Conservation (phyloP, 2,888 invertebrate species). For the Hemaris fuciformis region DNA sequence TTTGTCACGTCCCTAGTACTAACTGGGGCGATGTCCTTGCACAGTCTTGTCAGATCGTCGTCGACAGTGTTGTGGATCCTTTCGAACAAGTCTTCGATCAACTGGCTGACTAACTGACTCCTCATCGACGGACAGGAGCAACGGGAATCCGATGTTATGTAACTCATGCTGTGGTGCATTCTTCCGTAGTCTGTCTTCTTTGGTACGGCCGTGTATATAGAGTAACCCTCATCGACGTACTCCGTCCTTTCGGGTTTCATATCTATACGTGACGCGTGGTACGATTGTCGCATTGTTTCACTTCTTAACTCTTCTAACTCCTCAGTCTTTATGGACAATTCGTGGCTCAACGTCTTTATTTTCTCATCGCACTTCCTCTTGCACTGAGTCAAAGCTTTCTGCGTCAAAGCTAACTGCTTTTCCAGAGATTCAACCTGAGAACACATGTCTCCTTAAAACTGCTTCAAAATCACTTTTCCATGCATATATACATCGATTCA, state of each 20-base stretch:
- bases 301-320: constrained; percentile 75
- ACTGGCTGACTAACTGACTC: constrained; percentile 71
- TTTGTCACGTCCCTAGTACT: constrained; percentile 56
- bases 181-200: constrained; percentile 72
- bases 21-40: constrained; percentile 59
- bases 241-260: constrained; percentile 72
- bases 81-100: constrained; percentile 74
- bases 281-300: constrained; percentile 68
- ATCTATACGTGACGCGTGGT: constrained; percentile 70
- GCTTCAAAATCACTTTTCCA: constrained; percentile 48
- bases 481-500: constrained; percentile 58
- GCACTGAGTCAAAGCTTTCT: constrained; percentile 78
- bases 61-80: constrained; percentile 69
- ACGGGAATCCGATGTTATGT: constrained; percentile 64
- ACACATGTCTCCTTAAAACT: constrained; percentile 71
- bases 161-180: constrained; percentile 78
- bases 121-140: constrained; percentile 75
- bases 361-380: constrained; percentile 80
- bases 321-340: constrained; percentile 79
- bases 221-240: constrained; percentile 74
- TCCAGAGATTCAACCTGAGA: constrained; percentile 82
- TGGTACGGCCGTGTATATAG: constrained; percentile 74
- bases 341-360: constrained; percentile 80
- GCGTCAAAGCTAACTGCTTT: constrained; percentile 79
- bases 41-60: constrained; percentile 66